phyloP scores from a whole-genome alignment of 2,113 vertebrate species.

The Diadophis punctatus region DNA sequence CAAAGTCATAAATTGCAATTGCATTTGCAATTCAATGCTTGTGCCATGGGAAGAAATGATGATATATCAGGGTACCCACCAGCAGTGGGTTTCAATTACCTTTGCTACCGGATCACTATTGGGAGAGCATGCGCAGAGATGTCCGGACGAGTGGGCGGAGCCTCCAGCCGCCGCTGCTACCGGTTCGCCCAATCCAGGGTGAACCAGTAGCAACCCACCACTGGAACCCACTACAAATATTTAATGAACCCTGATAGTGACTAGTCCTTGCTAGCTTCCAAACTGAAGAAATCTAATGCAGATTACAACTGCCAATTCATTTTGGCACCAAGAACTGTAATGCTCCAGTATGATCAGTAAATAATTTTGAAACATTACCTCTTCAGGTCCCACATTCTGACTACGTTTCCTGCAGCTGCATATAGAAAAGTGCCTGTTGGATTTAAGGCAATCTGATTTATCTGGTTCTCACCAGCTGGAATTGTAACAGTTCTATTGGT shows the following conservation, averaged over 20 bases:
- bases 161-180: no score
- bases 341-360: not conserved
- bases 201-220: no score
- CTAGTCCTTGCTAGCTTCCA: not conserved
- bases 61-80: no score
- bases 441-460: constrained; percentile 92
- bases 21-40: not conserved
- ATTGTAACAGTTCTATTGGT: constrained; percentile 83
- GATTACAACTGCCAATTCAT: not conserved
- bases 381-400: constrained; percentile 96
- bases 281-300: not conserved
- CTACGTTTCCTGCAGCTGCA: constrained; percentile 88
- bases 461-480: constrained; percentile 93
- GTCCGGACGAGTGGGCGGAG: no score
- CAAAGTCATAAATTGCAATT: not conserved
- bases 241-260: not conserved
- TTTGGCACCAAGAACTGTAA: not conserved
- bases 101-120: no score
- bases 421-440: constrained; percentile 89
- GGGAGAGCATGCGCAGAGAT: no score
- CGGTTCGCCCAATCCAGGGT: no score
- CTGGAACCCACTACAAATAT: not conserved
- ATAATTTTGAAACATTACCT: constrained; percentile 70
- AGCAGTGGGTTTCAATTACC: no score
- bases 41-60: not conserved